Evolutionary conservation across 2,797 vertebrate species (phyloP).

Genomic region (Gephyroberyx darwinii): DNA sequence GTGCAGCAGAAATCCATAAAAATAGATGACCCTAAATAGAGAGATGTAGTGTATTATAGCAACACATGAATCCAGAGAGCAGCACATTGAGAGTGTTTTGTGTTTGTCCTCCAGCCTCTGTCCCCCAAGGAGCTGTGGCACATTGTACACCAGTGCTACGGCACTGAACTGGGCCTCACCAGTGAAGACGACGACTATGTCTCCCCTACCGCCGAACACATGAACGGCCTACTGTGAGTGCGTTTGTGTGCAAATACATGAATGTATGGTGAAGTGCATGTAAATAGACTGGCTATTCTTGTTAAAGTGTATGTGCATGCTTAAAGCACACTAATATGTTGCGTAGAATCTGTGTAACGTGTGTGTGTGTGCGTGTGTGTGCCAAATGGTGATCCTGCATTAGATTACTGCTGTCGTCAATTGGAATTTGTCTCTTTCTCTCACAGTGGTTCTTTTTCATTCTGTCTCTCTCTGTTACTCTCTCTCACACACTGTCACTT

Average conservation of each 20-base stretch:
- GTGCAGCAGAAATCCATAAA: background rate
- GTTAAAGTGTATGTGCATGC: too few relatives aligned
- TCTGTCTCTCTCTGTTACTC: background rate
- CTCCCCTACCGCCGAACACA: conserved; percentile 84
- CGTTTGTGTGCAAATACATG: background rate
- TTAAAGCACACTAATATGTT: background rate
- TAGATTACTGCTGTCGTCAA: background rate
- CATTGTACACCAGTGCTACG: conserved; percentile 93
- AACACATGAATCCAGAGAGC: too few relatives aligned
- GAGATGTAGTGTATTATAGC: too few relatives aligned
- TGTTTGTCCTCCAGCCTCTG: conserved; percentile 80
- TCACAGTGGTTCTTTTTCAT: conserved; percentile 7
- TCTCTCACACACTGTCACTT: conserved; percentile 15
- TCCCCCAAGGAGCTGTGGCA: conserved; percentile 92
- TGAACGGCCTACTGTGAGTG: conserved; percentile 91
- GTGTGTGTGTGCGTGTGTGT: background rate
- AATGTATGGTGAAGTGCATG: background rate
- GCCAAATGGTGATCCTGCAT: background rate
- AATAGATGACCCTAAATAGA: too few relatives aligned
- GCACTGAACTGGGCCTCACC: conserved; percentile 91
- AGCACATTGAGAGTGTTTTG: background rate
- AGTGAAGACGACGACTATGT: conserved; percentile 95
- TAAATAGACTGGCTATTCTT: background rate
- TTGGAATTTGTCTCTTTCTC: background rate
- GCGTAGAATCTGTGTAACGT: background rate